These are phyloP conservation scores for Panopea generosa DNA, from an alignment of 2,888 invertebrate species.

Conservation along the genomic window DNA sequence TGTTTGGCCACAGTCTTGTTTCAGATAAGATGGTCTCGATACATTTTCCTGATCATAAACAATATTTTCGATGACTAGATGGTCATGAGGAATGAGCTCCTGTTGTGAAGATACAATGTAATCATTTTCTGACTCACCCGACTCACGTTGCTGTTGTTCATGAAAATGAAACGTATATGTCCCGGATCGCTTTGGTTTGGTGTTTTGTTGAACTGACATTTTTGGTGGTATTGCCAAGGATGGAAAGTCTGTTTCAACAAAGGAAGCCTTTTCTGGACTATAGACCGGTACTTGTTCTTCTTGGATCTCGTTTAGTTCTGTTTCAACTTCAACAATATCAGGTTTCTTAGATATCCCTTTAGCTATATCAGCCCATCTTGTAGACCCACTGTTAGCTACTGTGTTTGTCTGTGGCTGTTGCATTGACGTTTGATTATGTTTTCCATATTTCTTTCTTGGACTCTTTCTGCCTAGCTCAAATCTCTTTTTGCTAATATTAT, in stretches of 20 bases:
- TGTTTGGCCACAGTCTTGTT: too few relatives aligned
- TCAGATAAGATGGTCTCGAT: too few relatives aligned
- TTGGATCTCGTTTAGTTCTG: not conserved
- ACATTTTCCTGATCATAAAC: too few relatives aligned
- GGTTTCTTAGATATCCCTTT: constrained; percentile 36
- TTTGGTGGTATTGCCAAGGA: constrained; percentile 8
- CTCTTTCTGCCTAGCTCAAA: not conserved
- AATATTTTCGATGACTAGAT: too few relatives aligned
- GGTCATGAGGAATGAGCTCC: too few relatives aligned
- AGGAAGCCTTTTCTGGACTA: not conserved
- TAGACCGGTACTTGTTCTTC: not conserved
- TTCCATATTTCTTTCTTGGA: not conserved
- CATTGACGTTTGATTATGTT: not conserved
- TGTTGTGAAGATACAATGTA: too few relatives aligned
- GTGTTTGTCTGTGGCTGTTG: too few relatives aligned
- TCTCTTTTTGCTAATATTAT: not conserved
- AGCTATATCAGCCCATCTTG: constrained; percentile 65
- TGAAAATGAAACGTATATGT: constrained; percentile 44
- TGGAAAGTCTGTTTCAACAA: constrained; percentile 49
- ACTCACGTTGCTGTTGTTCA: too few relatives aligned
- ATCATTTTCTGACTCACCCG: too few relatives aligned
- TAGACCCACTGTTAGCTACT: not conserved
- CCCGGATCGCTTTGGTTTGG: constrained; percentile 13
- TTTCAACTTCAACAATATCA: too few relatives aligned
- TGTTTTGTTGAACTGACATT: not conserved